Percentiles rank a stretch among this genome's conserved stretches.
phyloP scores from a whole-genome alignment of 1,140 invertebrate species.

The Telenomus remus region DNA sequence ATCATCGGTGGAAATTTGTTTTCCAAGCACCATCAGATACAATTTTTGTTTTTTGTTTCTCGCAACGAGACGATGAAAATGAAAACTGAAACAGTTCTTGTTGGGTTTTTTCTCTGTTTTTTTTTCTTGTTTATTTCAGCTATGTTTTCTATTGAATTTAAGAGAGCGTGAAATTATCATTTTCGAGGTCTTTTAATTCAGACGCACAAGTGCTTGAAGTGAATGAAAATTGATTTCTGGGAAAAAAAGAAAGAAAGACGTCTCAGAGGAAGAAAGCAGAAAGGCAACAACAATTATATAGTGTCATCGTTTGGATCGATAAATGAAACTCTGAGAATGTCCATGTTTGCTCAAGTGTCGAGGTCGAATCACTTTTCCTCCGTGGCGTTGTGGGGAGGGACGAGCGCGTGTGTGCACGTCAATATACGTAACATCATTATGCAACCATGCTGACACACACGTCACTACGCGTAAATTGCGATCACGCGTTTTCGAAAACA shows the following conservation, averaged over 20 bases:
- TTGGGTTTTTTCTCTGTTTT: too few relatives aligned
- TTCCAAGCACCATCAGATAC: too few relatives aligned
- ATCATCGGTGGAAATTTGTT: too few relatives aligned
- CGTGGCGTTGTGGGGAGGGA: constrained; percentile 44
- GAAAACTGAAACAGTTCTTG: too few relatives aligned
- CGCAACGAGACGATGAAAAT: too few relatives aligned
- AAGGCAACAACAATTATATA: constrained; percentile 37
- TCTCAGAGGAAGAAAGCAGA: constrained; percentile 23
- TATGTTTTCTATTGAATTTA: too few relatives aligned
- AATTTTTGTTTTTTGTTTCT: too few relatives aligned
- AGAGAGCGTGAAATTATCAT: too few relatives aligned
- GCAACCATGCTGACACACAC: constrained; percentile 43
- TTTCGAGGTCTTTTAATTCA: too few relatives aligned
- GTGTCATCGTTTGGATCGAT: constrained; percentile 49
- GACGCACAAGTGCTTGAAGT: too few relatives aligned
- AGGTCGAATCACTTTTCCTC: constrained; percentile 57
- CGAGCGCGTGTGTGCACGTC: constrained; percentile 50
- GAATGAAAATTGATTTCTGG: too few relatives aligned
- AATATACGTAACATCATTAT: constrained; percentile 57
- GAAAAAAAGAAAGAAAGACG: not conserved
- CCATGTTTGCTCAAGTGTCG: constrained; percentile 57
- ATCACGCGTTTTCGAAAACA: constrained; percentile 34
- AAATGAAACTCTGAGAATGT: constrained; percentile 56
- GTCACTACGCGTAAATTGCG: constrained; percentile 24
- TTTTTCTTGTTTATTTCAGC: too few relatives aligned